Conservation (phyloP, 2,797 vertebrate genomes). For the Ciconia nigra region DNA sequence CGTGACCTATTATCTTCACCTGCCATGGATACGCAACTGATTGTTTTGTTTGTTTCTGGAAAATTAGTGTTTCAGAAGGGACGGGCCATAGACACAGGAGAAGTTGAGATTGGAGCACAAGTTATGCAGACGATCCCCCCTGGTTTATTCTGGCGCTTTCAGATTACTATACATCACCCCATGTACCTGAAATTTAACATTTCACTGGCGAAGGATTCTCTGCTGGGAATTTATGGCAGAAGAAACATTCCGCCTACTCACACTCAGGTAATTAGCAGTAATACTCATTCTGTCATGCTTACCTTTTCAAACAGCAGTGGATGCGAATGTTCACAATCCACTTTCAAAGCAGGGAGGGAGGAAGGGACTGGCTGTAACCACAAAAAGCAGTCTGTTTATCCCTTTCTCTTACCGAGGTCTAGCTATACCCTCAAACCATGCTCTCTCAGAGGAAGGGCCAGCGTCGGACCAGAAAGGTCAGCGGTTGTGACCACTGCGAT, state of each 20-base stretch:
- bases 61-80: conserved; percentile 87
- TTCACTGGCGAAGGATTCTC: conserved; percentile 90
- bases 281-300: not conserved
- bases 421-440: not conserved
- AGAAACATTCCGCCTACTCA: conserved; percentile 95
- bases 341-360: not conserved
- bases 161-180: conserved; percentile 90
- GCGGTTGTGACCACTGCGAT: not conserved
- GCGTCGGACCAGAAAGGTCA: not conserved
- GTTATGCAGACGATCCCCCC: conserved; percentile 94
- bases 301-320: not conserved
- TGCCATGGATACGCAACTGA: not conserved
- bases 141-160: conserved; percentile 96
- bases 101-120: conserved; percentile 91
- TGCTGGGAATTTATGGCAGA: conserved; percentile 93
- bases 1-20: not conserved
- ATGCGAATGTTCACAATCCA: fast-evolving
- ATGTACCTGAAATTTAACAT: conserved; percentile 95
- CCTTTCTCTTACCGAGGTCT: not conserved
- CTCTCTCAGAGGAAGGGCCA: not conserved
- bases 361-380: not conserved
- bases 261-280: conserved; percentile 84
- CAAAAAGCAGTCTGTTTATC: not conserved
- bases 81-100: conserved; percentile 91
- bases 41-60: conserved; percentile 43